These are phyloP conservation scores for Orchestes rusci DNA, from an alignment of 2,888 invertebrate genomes.

Conservation along the genomic window DNA sequence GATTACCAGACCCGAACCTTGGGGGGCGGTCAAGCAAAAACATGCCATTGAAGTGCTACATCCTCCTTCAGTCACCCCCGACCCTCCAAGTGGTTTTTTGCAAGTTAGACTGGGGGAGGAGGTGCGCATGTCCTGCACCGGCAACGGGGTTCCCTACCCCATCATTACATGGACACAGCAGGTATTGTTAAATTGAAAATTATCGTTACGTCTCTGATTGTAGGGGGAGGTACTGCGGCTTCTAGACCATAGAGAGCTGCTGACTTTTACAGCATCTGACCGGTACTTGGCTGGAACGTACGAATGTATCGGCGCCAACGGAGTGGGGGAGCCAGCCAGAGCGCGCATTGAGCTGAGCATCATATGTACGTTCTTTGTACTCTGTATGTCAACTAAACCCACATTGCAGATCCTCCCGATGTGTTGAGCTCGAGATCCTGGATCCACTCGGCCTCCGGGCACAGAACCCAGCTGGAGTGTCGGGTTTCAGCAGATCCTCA, in stretches of 20 bases:
- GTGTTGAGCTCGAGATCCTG: slow-evolving; percentile 57
- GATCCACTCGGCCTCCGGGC: slow-evolving; percentile 68
- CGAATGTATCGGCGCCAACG: slow-evolving; percentile 66
- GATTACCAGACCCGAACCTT: slow-evolving; percentile 57
- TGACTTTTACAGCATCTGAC: slow-evolving; percentile 60
- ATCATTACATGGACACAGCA: slow-evolving; percentile 62
- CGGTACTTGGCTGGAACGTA: slow-evolving; percentile 63
- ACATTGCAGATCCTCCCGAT: slow-evolving; percentile 62
- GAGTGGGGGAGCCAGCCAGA: slow-evolving; percentile 64
- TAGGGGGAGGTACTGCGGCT: slow-evolving; percentile 58
- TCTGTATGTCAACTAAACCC: neutral
- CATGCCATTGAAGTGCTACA: slow-evolving; percentile 73
- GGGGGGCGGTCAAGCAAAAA: slow-evolving; percentile 62
- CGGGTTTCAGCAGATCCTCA: slow-evolving; percentile 61
- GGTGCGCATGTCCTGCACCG: slow-evolving; percentile 66
- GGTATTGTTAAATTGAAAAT: slow-evolving; percentile 35
- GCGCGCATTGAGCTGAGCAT: slow-evolving; percentile 63
- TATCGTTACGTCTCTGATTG: slow-evolving; percentile 7
- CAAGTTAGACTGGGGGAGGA: slow-evolving; percentile 68
- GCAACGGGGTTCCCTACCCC: slow-evolving; percentile 65
- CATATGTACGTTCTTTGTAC: slow-evolving; percentile 58
- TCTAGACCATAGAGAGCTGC: slow-evolving; percentile 52
- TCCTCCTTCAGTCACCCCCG: slow-evolving; percentile 59
- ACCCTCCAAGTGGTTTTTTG: slow-evolving; percentile 62
- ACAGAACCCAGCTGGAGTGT: slow-evolving; percentile 64